Conservation (phyloP, 2,113 vertebrate genomes). For the Gila orcuttii region DNA sequence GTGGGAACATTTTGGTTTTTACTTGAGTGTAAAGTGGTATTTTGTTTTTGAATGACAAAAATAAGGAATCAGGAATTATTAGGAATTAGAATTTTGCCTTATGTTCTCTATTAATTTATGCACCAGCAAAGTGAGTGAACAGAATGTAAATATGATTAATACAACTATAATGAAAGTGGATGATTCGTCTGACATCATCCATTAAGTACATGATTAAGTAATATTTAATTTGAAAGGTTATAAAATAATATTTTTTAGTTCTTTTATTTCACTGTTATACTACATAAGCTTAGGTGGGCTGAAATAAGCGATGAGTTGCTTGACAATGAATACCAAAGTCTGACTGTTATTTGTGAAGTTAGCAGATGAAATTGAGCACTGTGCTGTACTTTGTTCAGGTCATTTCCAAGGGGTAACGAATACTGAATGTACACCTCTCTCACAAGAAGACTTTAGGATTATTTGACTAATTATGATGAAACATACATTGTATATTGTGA, state of each 20-base stretch:
- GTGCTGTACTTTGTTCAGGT: constrained; percentile 33
- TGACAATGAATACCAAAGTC: constrained; percentile 51
- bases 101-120: constrained; percentile 65
- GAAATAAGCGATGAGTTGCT: constrained; percentile 36
- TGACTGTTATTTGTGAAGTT: constrained; percentile 44
- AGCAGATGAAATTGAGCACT: constrained; percentile 9
- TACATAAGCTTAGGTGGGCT: constrained; percentile 28
- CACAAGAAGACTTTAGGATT: constrained; percentile 20
- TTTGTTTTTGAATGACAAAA: constrained; percentile 18
- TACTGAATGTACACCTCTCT: constrained; percentile 45
- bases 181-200: not conserved
- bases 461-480: constrained; percentile 28
- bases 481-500: constrained; percentile 39
- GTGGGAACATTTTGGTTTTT: constrained; percentile 4
- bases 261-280: constrained; percentile 21
- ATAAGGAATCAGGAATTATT: constrained; percentile 50
- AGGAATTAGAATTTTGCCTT: constrained; percentile 76
- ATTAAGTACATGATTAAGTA: constrained; percentile 3
- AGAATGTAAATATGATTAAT: constrained; percentile 73
- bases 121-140: constrained; percentile 77
- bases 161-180: constrained; percentile 51
- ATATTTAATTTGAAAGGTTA: constrained; percentile 14
- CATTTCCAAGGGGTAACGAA: constrained; percentile 16
- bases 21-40: constrained; percentile 29
- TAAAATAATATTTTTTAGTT: constrained; percentile 13